phyloP scores from a whole-genome alignment of 2,888 invertebrate genomes.

The Congeria kusceri region DNA sequence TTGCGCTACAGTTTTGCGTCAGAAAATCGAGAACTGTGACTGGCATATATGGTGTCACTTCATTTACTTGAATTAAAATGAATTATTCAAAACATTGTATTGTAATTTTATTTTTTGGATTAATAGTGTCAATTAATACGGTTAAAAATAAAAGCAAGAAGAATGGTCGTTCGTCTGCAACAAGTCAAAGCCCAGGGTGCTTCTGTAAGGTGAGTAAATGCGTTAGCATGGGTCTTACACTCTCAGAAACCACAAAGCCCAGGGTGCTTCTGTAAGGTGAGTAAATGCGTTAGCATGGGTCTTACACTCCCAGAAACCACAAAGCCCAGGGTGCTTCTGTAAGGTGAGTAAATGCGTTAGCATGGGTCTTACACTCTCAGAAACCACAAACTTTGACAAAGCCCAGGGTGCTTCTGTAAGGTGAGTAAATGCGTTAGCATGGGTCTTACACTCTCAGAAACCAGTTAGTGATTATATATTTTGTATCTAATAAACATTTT shows the following conservation, averaged over 20 bases:
- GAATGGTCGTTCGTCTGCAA: not conserved
- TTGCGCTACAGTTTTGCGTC: not conserved
- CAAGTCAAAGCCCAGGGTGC: constrained; percentile 59
- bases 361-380: too few relatives aligned
- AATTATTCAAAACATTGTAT: not conserved
- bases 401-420: constrained; percentile 79
- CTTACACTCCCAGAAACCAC: too few relatives aligned
- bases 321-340: constrained; percentile 75
- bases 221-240: too few relatives aligned
- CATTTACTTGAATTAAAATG: not conserved
- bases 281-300: not conserved
- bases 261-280: constrained; percentile 82
- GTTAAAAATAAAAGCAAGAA: constrained; percentile 68
- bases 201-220: constrained; percentile 79
- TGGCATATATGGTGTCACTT: too few relatives aligned
- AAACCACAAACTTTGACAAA: too few relatives aligned
- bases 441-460: too few relatives aligned
- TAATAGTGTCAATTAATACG: constrained; percentile 11
- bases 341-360: constrained; percentile 69
- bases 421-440: constrained; percentile 51
- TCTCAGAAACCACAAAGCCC: too few relatives aligned
- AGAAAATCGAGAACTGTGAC: not conserved
- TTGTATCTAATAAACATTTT: too few relatives aligned
- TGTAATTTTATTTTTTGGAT: constrained; percentile 16
- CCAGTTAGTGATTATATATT: too few relatives aligned